A percentile compares a stretch with the other conserved stretches of the same genome.
Conservation (phyloP, 2,888 invertebrate species). For the Drosophila peninsularis region DNA sequence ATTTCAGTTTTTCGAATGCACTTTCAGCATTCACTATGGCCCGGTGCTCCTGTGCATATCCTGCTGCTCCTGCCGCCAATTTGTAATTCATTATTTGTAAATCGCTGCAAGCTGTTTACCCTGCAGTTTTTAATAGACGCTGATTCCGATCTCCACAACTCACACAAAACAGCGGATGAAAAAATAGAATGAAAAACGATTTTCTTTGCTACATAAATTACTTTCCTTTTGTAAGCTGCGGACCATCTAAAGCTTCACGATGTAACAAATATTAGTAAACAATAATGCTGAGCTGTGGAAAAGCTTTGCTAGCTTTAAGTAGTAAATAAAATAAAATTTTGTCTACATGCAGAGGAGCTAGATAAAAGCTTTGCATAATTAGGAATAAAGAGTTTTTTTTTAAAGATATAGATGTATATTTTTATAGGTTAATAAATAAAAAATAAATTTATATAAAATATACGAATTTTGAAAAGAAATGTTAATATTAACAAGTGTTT, state of each 20-base stretch:
- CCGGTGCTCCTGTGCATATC: slow-evolving; percentile 9
- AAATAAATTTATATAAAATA: too few species aligned
- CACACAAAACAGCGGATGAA: slow-evolving; percentile 3
- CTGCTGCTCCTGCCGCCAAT: slow-evolving; percentile 36
- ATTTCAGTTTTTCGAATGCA: slow-evolving; percentile 1
- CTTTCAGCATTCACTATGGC: slow-evolving; percentile 2
- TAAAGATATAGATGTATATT: too few species aligned
- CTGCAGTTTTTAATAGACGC: slow-evolving; percentile 67
- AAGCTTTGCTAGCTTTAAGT: not conserved
- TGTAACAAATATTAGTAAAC: not conserved
- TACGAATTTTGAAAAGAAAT: too few species aligned
- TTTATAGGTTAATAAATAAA: too few species aligned
- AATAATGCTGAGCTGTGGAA: not conserved
- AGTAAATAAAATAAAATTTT: too few species aligned
- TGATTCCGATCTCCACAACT: slow-evolving; percentile 30
- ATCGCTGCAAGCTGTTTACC: slow-evolving; percentile 63
- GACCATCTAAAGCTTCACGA: not conserved
- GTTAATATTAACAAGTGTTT: too few species aligned
- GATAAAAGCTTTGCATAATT: too few species aligned
- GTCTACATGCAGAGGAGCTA: too few species aligned
- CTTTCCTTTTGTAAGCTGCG: not conserved
- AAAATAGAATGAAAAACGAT: not conserved
- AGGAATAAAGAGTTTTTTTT: too few species aligned
- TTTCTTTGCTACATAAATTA: slow-evolving; percentile 12
- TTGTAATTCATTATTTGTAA: slow-evolving; percentile 67